Percentiles rank a stretch among this genome's conserved stretches.
These are phyloP conservation scores for Coregonus suidteri DNA, from an alignment of 2,797 vertebrate species.

Conservation along the genomic window DNA sequence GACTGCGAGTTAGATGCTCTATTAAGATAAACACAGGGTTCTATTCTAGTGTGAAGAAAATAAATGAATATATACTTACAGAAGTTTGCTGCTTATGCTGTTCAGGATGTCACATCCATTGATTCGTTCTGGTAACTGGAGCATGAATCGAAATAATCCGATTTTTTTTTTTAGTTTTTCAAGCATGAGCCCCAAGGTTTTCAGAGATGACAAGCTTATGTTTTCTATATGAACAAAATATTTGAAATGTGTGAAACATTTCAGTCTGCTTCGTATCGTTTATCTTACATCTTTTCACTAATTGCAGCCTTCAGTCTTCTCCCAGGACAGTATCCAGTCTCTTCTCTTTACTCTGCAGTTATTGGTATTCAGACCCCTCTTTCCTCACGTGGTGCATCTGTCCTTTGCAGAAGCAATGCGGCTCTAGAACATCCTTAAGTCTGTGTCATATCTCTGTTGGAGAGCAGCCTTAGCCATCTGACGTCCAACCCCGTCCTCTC, in stretches of 20 bases:
- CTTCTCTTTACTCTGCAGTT: conserved; percentile 6
- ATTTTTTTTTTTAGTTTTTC: conserved; percentile 23
- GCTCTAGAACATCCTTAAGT: conserved; percentile 8
- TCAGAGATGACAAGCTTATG: neutral
- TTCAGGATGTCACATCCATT: conserved; percentile 38
- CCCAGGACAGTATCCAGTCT: conserved; percentile 7
- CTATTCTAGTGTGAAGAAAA: neutral
- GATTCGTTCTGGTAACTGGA: conserved; percentile 42
- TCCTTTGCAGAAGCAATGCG: neutral
- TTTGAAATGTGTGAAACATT: conserved; percentile 17
- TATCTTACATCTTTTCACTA: neutral
- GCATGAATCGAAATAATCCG: conserved; percentile 49
- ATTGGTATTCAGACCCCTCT: conserved; percentile 15
- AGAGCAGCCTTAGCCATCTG: conserved; percentile 3
- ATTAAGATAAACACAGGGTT: neutral
- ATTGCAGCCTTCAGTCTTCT: neutral
- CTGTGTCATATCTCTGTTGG: conserved; percentile 5
- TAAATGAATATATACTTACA: neutral
- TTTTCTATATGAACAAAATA: conserved; percentile 23
- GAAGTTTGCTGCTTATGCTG: conserved; percentile 18
- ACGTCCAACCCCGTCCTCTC: neutral
- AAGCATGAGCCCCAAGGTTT: conserved; percentile 33
- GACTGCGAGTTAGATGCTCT: neutral
- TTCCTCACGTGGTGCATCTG: conserved; percentile 1
- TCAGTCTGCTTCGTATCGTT: conserved; percentile 18